Base-by-base conservation (phyloP, 2,797 vertebrate species). In the Tragopan temminckii region DNA sequence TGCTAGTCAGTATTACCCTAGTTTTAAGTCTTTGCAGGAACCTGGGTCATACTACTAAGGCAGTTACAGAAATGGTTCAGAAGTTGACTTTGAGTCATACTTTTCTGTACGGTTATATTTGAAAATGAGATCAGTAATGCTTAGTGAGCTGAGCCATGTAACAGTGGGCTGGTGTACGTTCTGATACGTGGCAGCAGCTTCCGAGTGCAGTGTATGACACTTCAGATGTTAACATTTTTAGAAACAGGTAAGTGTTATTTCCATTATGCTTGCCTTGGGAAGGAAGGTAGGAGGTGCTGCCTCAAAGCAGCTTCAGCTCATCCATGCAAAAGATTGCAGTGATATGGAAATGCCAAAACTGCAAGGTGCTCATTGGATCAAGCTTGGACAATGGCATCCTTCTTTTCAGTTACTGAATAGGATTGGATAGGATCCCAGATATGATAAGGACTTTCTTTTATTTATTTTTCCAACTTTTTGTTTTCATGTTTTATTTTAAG, bases 81-180 rank as follows among this genome's bases (percentile, higher is more conserved):
- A 69, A 48, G 8, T 42, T 52, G 63, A 38, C 5, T 64, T 63
- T 23, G 58, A 64, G 31, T 11, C 11, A 3, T 3, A 6, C 7
- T 35, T 78, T 36, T n/a, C 6, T 13, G 4, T 61, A 8, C 3
- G 33, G 5, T 17, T 63, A 0, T 18, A 2, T 33, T 52, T 19
- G 15, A 20, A 52, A 25, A 43, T 35, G 63, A 19, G 9, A 3
- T 36, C 62, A 31, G 17, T 7, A 21, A 4, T 1, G 15, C 31
- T 55, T 17, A 1, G 62, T 16, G 57, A 36, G 9, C 61, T 21
- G 13, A 64, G 45, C 18, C 23, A 31, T 18, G 2, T 21, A 12
- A 0, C 9, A 0, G 19, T 29, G 50, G 11, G 42, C n/a, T 7
- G 0, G 16, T 1, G 3, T 14, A 11, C 7, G 27, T 7, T 52